Conservation (phyloP, 2,797 vertebrate species). For the Argyrosomus regius region DNA sequence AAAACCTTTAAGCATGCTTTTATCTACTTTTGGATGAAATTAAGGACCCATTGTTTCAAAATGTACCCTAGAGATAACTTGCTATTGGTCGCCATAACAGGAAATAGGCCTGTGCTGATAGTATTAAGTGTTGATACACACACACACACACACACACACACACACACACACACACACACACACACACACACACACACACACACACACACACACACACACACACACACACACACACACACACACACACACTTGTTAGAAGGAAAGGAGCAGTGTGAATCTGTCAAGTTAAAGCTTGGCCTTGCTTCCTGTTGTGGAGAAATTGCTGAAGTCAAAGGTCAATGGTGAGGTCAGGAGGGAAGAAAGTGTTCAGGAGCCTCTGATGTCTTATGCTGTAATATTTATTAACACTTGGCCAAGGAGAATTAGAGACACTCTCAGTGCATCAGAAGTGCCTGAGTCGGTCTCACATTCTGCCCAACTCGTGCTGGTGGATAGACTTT, state of each 20-base stretch:
- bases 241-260: background rate
- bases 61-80: background rate
- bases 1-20: background rate
- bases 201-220: constrained; percentile 1
- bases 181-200: background rate
- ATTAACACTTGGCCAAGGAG: too few species aligned
- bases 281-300: constrained; percentile 23
- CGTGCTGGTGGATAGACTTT: too few species aligned
- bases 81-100: too few species aligned
- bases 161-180: constrained; percentile 3
- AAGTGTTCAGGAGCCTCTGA: too few species aligned
- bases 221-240: constrained; percentile 4
- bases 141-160: constrained; percentile 6
- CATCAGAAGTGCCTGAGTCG: too few species aligned
- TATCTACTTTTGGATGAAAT: background rate
- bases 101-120: background rate
- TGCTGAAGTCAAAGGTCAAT: too few species aligned
- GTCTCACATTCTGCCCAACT: too few species aligned
- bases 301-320: background rate
- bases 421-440: too few species aligned
- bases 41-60: background rate
- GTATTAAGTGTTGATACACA: background rate
- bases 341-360: too few species aligned
- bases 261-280: constrained; percentile 16
- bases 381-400: too few species aligned